phyloP scores from a whole-genome alignment of 1,140 invertebrate species.

The Antheraea mylitta region DNA sequence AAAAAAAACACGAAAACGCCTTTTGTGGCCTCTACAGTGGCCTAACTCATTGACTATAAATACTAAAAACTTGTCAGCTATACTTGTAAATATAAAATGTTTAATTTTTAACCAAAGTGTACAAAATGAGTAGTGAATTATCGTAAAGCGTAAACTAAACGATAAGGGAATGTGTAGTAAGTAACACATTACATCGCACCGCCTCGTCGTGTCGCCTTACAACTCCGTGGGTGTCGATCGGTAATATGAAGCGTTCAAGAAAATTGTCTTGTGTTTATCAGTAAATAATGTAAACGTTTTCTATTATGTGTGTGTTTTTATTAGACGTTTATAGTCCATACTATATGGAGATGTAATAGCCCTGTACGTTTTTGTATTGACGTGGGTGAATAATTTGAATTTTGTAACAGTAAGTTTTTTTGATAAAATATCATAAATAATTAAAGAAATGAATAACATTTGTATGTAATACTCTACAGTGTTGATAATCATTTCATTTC shows the following conservation, averaged over 20 bases:
- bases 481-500: background rate
- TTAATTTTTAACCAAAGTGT: too few species aligned
- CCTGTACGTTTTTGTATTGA: background rate
- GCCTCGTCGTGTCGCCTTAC: background rate
- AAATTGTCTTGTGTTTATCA: constrained; percentile 21
- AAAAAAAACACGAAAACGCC: too few species aligned
- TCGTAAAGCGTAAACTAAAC: background rate
- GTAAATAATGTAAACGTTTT: constrained; percentile 4
- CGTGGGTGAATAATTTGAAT: constrained; percentile 4
- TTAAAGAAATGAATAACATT: background rate
- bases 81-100: too few species aligned
- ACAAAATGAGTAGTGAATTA: too few species aligned
- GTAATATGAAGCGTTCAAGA: constrained; percentile 19
- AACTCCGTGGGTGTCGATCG: constrained; percentile 19
- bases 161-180: background rate
- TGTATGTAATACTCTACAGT: background rate
- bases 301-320: background rate
- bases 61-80: too few species aligned
- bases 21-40: too few species aligned
- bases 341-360: constrained; percentile 1
- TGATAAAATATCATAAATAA: background rate
- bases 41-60: too few species aligned
- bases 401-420: background rate
- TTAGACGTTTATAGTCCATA: background rate
- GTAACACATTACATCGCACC: background rate